These are phyloP conservation scores for Cephalopterus ornatus DNA, from an alignment of 2,113 vertebrate species.

Conservation along the genomic window DNA sequence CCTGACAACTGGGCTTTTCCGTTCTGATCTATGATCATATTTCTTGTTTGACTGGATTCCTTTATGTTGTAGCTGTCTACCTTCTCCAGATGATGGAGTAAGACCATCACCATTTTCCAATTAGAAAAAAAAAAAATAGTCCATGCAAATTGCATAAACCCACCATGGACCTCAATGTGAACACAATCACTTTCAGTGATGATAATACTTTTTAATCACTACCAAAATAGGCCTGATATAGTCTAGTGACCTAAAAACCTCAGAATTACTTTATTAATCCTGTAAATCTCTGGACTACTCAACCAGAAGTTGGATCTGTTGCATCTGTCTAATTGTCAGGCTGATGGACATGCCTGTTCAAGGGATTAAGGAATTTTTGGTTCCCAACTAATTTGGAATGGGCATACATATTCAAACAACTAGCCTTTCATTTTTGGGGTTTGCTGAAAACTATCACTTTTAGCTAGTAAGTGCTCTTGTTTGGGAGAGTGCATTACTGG, in stretches of 20 bases:
- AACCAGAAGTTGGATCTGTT: neutral
- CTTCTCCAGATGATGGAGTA: neutral
- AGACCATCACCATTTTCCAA: neutral
- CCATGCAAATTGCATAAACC: neutral
- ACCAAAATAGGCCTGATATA: neutral
- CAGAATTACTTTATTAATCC: neutral
- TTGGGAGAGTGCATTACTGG: neutral
- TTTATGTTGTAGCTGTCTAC: neutral
- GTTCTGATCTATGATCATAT: neutral
- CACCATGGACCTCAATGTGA: neutral
- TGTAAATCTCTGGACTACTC: neutral
- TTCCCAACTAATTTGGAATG: neutral
- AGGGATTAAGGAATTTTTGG: neutral
- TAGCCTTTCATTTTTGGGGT: neutral
- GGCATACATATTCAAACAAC: neutral
- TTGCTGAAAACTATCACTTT: neutral
- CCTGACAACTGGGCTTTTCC: neutral
- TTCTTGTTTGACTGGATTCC: neutral
- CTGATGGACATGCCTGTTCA: neutral
- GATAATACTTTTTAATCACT: neutral
- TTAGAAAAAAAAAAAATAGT: neutral
- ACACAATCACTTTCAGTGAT: neutral
- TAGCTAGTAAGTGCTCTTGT: neutral
- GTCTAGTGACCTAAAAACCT: neutral
- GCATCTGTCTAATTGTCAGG: neutral